Base-by-base conservation (phyloP, 2,113 vertebrate species). In the Polypterus senegalus region DNA sequence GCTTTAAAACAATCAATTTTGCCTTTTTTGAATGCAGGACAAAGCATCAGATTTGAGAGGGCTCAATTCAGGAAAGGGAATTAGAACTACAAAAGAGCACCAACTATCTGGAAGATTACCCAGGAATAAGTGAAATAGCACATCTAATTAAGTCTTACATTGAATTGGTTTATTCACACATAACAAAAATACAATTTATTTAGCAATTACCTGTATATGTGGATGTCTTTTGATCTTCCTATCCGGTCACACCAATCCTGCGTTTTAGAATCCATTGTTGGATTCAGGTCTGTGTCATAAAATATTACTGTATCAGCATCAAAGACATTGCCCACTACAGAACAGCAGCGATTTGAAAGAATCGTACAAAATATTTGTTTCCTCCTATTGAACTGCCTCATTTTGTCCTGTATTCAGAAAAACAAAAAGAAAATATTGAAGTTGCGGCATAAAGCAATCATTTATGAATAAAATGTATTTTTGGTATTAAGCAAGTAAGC, bases 211-310 rank as follows among this genome's bases (percentile, higher is more conserved):
- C 93, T 91, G 85, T 96, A 96, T 71, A 96, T 93, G 70, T 96
- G 92, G 68, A 96, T 88, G 69, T 96, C 93, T 73, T 93, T 93
- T 66, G 87, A 88, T n/a, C 91, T 89, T 4, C 92, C 91, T 60
- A 96, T 91, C 72, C 86, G 88, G 73, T 95, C 91, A 58, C 93
- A 96, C 90, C 91, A 94, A 62, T 94, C 89, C 72, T 95, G 92
- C 9, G 91, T 90, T 76, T 88, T 90, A 43, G 84, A 80, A 47
- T 96, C 93, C 87, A 94, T 91, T 72, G 90, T 92, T 49, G 93
- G 93, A 73, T 94, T 93, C 49, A 94, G 80, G 69, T 96, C 92
- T 1, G 90, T 92, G 82, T 96, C 93, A 45, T 93, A 96, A 73
- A 96, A 93, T 60, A 96, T 87, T 49, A 93, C 88, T 0, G 92